Conservation (phyloP, 2,797 vertebrate species). For the Oophaga sylvatica region DNA sequence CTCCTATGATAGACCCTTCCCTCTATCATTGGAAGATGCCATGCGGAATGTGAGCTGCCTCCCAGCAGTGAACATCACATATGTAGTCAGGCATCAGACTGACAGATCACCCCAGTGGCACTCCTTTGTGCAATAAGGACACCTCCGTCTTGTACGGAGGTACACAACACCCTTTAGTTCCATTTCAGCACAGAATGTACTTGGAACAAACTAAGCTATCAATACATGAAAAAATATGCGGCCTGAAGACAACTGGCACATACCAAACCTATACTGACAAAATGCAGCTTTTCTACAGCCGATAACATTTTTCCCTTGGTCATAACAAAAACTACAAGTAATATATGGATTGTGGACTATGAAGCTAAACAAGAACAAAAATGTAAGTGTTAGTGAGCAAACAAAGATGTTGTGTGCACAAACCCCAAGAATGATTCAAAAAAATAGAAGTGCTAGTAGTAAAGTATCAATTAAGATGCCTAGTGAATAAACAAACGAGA, state of each 20-base stretch:
- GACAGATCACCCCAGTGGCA: constrained; percentile 42
- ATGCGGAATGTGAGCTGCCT: constrained; percentile 46
- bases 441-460: no score
- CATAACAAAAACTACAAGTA: not conserved
- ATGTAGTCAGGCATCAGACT: constrained; percentile 50
- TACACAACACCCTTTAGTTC: constrained; percentile 36
- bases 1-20: not conserved
- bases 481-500: no score
- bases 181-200: constrained; percentile 18
- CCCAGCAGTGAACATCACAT: constrained; percentile 43
- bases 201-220: constrained; percentile 20
- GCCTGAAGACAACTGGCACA: not conserved
- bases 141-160: not conserved
- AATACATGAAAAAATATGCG: not conserved
- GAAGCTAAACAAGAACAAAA: no score
- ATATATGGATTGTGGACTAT: not conserved
- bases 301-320: not conserved
- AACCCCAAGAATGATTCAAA: no score
- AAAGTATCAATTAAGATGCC: no score
- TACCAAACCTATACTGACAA: not conserved
- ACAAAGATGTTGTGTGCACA: no score
- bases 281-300: not conserved
- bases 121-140: constrained; percentile 26
- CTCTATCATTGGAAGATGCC: constrained; percentile 27
- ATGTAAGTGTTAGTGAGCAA: not conserved